Evolutionary conservation across 2,113 vertebrate genomes (phyloP).

Genomic region (Paramisgurnus dabryanus): DNA sequence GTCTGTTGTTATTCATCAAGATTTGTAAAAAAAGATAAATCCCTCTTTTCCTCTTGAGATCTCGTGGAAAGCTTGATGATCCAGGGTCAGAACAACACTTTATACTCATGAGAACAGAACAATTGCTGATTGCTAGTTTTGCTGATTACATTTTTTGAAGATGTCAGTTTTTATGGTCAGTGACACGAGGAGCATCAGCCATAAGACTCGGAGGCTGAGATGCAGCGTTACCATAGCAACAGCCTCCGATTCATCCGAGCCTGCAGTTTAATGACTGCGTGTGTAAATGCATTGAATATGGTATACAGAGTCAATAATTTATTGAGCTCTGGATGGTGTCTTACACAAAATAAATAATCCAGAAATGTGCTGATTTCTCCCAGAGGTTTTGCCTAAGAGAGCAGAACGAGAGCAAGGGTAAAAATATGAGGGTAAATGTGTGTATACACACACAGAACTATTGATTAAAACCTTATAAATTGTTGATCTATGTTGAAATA

Average conservation of each 20-base stretch:
- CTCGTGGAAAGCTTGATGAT: neutral
- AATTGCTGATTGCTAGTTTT: conserved; percentile 27
- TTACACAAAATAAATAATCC: neutral
- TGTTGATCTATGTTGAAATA: conserved; percentile 6
- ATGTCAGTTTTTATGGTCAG: conserved; percentile 4
- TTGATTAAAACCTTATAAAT: neutral
- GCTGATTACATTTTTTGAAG: conserved; percentile 6
- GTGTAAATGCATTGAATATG: conserved; percentile 19
- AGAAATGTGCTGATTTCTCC: neutral
- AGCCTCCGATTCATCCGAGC: conserved; percentile 29
- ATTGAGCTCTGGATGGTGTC: neutral
- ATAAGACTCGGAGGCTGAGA: neutral
- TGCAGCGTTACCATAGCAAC: conserved; percentile 59
- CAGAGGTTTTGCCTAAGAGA: neutral
- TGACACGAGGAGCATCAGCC: conserved; percentile 11
- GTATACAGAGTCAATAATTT: conserved; percentile 34
- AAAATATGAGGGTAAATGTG: neutral
- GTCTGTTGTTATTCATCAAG: neutral
- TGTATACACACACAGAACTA: neutral
- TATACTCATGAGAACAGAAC: neutral
- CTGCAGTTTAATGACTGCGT: conserved; percentile 7
- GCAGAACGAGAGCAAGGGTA: neutral
- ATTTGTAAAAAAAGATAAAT: neutral
- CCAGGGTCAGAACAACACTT: neutral
- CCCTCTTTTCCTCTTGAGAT: neutral